Conservation (phyloP, 2,113 vertebrate species). For the Notarius quadriscutis region DNA sequence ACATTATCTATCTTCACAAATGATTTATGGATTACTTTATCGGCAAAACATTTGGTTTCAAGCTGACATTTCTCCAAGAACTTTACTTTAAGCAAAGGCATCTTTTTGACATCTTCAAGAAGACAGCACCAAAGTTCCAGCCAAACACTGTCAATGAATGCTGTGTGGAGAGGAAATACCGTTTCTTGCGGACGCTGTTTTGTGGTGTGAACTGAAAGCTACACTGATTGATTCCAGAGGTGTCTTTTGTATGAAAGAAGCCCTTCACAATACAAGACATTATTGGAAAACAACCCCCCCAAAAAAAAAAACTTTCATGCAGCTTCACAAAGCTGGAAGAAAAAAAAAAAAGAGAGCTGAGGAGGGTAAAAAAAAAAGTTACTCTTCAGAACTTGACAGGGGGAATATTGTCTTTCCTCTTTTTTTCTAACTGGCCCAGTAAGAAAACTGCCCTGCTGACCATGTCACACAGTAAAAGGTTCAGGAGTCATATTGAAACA, state of each 20-base stretch:
- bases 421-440: slow-evolving; percentile 10
- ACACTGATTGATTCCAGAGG: slow-evolving; percentile 20
- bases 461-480: slow-evolving; percentile 19
- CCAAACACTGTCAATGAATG: neutral
- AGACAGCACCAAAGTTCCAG: neutral
- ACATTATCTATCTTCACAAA: neutral
- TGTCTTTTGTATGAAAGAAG: neutral
- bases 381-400: neutral
- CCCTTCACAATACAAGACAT: neutral
- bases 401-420: neutral
- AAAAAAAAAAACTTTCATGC: neutral
- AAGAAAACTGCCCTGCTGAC: neutral
- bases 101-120: neutral
- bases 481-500: slow-evolving; percentile 27
- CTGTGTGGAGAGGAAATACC: neutral
- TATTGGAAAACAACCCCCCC: no score
- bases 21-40: neutral
- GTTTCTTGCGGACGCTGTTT: neutral
- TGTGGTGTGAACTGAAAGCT: neutral
- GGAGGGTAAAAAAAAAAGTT: slow-evolving; percentile 24
- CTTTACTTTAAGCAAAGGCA: neutral
- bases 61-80: neutral
- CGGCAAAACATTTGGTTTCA: neutral
- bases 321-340: neutral
- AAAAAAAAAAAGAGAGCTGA: slow-evolving; percentile 13